phyloP scores from a whole-genome alignment of 2,797 vertebrate species.

The Gadopsis bispinosus region DNA sequence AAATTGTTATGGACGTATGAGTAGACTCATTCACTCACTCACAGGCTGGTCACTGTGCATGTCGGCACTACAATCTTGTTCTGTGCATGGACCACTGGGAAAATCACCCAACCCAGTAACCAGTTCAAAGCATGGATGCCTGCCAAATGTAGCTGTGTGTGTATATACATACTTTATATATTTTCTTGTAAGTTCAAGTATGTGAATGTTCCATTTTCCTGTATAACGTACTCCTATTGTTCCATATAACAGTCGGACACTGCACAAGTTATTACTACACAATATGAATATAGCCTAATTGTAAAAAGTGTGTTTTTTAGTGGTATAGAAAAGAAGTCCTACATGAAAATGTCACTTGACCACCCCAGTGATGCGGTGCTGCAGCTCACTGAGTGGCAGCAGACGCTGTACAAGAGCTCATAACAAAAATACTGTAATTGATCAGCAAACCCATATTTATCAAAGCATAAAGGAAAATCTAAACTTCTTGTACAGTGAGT shows the following conservation, averaged over 20 bases:
- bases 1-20: background rate
- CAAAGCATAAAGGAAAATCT: background rate
- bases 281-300: background rate
- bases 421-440: background rate
- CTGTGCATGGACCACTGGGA: background rate
- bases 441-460: background rate
- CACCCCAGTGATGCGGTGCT: background rate
- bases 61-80: conserved; percentile 1
- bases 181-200: background rate
- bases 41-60: background rate
- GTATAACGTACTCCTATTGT: background rate
- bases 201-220: background rate
- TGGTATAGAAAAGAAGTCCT: background rate
- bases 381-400: conserved; percentile 20
- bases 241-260: background rate
- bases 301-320: background rate
- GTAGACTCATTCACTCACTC: conserved; percentile 2
- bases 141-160: conserved; percentile 7
- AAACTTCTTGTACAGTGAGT: too few species aligned
- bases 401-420: background rate
- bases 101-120: conserved; percentile 31
- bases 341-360: background rate
- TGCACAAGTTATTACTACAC: background rate
- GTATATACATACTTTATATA: background rate
- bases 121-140: conserved; percentile 23